A percentile compares a stretch with the other conserved stretches of the same genome.
phyloP scores from a whole-genome alignment of 2,113 vertebrate species.

The Regulus satrapa region DNA sequence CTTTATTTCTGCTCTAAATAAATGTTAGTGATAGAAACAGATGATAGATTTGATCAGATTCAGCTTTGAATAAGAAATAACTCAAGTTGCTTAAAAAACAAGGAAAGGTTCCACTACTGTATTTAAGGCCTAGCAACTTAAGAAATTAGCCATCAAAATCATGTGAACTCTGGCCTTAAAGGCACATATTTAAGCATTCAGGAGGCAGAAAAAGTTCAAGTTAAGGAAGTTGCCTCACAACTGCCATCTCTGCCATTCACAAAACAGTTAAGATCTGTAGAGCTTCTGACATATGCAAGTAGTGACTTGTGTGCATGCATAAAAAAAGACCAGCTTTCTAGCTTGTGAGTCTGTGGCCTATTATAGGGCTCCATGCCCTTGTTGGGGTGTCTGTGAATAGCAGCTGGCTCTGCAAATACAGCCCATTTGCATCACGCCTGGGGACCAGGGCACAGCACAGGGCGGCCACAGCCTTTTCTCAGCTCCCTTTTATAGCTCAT shows the following conservation, averaged over 20 bases:
- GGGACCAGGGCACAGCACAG: accelerated
- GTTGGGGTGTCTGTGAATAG: neutral
- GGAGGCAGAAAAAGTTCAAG: neutral
- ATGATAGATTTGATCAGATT: neutral
- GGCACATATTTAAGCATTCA: neutral
- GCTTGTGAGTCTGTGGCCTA: neutral
- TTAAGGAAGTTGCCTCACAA: neutral
- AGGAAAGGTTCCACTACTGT: neutral
- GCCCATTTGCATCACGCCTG: neutral
- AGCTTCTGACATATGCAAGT: neutral
- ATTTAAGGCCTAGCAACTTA: neutral
- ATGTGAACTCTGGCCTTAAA: neutral
- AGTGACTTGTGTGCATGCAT: neutral
- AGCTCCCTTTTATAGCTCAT: neutral
- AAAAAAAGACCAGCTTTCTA: neutral
- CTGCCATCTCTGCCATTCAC: neutral
- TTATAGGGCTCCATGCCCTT: neutral
- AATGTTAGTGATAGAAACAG: neutral
- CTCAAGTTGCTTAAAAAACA: neutral
- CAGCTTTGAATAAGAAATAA: neutral
- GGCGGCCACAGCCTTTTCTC: neutral
- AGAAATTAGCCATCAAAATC: neutral
- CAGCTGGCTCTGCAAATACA: neutral
- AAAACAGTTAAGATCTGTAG: neutral
- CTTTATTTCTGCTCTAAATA: conserved; percentile 48